Evolutionary conservation across 1,140 invertebrate genomes (phyloP).

Genomic region (Asobara japonica): DNA sequence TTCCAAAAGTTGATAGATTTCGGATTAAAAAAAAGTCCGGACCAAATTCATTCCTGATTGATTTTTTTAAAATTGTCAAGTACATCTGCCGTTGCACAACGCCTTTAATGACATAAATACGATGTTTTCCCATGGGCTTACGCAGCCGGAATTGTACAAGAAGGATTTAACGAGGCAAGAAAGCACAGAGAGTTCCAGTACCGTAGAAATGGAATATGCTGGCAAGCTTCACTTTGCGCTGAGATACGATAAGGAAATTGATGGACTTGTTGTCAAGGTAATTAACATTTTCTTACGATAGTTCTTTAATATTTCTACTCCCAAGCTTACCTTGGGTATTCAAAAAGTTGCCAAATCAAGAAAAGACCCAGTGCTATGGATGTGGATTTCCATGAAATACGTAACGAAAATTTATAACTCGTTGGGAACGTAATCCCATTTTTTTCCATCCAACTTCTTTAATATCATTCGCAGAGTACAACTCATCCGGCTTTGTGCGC

Average conservation of each 20-base stretch:
- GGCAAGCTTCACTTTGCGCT: conserved; percentile 83
- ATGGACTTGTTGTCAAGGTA: conserved; percentile 80
- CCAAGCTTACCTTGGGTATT: too few relatives aligned
- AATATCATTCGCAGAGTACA: neutral
- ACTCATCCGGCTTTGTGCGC: neutral
- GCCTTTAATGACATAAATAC: neutral
- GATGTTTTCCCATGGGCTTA: neutral
- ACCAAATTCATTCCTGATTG: neutral
- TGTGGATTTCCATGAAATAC: too few relatives aligned
- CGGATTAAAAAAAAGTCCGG: too few relatives aligned
- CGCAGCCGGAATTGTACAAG: conserved; percentile 83
- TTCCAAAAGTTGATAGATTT: too few relatives aligned
- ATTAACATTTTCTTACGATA: conserved; percentile 41
- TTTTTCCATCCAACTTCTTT: conserved; percentile 16
- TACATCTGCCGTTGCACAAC: neutral
- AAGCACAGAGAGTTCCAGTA: conserved; percentile 76
- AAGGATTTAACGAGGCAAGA: conserved; percentile 78
- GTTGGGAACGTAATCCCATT: too few relatives aligned
- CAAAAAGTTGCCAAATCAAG: too few relatives aligned
- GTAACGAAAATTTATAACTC: too few relatives aligned
- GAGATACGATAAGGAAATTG: conserved; percentile 79
- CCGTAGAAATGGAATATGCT: conserved; percentile 76
- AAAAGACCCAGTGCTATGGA: too few relatives aligned
- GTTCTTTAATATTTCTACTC: too few relatives aligned
- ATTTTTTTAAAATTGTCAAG: neutral